Evolutionary conservation across 2,888 invertebrate genomes (phyloP).

Genomic region (Luperina nickerlii): DNA sequence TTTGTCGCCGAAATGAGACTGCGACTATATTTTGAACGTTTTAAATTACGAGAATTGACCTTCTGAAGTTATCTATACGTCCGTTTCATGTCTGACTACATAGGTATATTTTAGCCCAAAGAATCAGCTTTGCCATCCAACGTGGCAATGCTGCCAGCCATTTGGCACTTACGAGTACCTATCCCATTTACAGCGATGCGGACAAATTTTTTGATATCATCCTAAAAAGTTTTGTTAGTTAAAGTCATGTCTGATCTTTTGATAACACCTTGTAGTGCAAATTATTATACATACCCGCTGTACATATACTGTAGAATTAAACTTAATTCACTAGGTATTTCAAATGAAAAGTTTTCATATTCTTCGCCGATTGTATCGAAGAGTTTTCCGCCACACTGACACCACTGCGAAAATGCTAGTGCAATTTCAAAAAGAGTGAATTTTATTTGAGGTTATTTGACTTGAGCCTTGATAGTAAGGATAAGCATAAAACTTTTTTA

Average conservation of each 20-base stretch:
- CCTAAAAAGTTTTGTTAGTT: not conserved
- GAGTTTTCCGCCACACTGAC: not conserved
- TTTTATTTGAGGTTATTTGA: conserved; percentile 43
- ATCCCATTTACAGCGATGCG: no score
- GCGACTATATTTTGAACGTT: no score
- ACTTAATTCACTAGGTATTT: conserved; percentile 7
- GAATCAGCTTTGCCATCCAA: not conserved
- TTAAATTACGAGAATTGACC: no score
- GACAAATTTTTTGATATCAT: no score
- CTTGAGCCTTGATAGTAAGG: conserved; percentile 19
- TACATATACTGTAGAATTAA: conserved; percentile 30
- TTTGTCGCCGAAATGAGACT: no score
- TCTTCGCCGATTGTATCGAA: not conserved
- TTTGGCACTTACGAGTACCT: no score
- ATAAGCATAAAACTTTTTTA: conserved; percentile 13
- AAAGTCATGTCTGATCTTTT: not conserved
- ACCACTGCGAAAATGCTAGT: conserved; percentile 41
- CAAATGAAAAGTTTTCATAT: not conserved
- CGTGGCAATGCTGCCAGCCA: not conserved
- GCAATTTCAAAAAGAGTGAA: conserved; percentile 40
- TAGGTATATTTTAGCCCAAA: not conserved
- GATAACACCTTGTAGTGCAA: conserved; percentile 13
- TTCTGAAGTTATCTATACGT: not conserved
- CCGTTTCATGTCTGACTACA: not conserved
- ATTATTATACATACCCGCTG: not conserved